Conservation (phyloP, 1,140 invertebrate species). For the Drosophila sulfurigaster region DNA sequence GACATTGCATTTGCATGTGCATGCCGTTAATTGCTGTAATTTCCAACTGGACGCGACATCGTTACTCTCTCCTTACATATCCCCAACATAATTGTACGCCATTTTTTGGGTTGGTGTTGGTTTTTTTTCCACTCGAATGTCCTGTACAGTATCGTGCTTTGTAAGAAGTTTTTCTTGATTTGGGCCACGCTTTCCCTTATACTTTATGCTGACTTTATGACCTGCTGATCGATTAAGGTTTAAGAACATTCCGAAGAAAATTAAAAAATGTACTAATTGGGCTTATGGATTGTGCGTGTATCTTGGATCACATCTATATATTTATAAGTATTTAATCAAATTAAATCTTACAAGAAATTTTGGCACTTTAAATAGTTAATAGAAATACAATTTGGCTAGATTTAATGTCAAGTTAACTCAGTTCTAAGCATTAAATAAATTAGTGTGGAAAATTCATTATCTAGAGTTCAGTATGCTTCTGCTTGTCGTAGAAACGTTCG, state of each 20-base stretch:
- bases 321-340: conserved; percentile 3
- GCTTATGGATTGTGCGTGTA: background rate
- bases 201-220: conserved; percentile 73
- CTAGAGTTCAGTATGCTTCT: conserved; percentile 68
- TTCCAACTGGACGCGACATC: conserved; percentile 60
- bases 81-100: conserved; percentile 42
- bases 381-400: conserved; percentile 7
- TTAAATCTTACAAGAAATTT: background rate
- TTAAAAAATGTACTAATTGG: conserved; percentile 3
- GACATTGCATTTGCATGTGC: conserved; percentile 81
- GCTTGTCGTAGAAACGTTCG: conserved; percentile 54
- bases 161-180: conserved; percentile 52
- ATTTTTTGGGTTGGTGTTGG: conserved; percentile 29
- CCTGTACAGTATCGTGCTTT: conserved; percentile 68
- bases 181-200: conserved; percentile 72
- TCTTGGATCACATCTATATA: background rate
- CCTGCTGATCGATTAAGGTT: conserved; percentile 59
- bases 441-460: background rate
- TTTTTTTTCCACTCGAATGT: conserved; percentile 10
- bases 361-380: conserved; percentile 12
- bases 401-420: conserved; percentile 2
- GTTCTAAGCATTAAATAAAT: background rate
- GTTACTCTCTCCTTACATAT: conserved; percentile 5
- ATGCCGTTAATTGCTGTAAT: conserved; percentile 77
- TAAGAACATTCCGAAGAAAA: conserved; percentile 11